Conservation (phyloP, 1,140 invertebrate species). For the Telenomus remus region DNA sequence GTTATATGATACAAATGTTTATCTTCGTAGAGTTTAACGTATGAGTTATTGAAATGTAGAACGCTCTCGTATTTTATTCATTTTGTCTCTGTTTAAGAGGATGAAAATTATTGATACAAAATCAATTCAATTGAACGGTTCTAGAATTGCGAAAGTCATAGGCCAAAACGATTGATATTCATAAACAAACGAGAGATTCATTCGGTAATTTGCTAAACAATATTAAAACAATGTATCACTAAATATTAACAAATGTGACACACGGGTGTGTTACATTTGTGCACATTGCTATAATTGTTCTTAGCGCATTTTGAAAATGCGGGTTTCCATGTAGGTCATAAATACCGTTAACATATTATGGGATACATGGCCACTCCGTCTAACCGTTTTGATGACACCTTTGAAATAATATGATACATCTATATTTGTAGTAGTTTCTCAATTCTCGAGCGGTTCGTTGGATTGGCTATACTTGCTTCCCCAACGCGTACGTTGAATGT, state of each 20-base stretch:
- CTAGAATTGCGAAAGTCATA: too few relatives aligned
- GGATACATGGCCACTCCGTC: constrained; percentile 39
- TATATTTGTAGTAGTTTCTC: constrained; percentile 64
- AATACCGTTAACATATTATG: constrained; percentile 60
- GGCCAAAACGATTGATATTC: too few relatives aligned
- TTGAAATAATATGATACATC: constrained; percentile 60
- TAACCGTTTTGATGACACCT: constrained; percentile 34
- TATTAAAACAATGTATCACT: too few relatives aligned
- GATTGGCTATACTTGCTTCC: constrained; percentile 49
- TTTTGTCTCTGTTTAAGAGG: too few relatives aligned
- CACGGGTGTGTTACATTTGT: constrained; percentile 39
- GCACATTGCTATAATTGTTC: constrained; percentile 38
- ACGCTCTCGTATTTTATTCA: too few relatives aligned
- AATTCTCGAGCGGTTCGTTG: constrained; percentile 66
- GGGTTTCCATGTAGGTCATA: constrained; percentile 45
- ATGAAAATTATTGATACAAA: too few relatives aligned
- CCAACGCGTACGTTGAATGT: constrained; percentile 49
- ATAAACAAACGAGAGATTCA: too few relatives aligned
- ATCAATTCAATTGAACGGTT: too few relatives aligned
- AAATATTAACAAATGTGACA: too few relatives aligned
- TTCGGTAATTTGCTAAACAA: too few relatives aligned
- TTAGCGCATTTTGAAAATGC: constrained; percentile 33
- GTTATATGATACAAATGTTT: neutral
- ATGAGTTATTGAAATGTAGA: too few relatives aligned
- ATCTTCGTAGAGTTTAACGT: neutral